A percentile compares a stretch with the other conserved stretches of the same genome.
Conservation (phyloP, 1,140 invertebrate species). For the Caenorhabditis tropicalis region DNA sequence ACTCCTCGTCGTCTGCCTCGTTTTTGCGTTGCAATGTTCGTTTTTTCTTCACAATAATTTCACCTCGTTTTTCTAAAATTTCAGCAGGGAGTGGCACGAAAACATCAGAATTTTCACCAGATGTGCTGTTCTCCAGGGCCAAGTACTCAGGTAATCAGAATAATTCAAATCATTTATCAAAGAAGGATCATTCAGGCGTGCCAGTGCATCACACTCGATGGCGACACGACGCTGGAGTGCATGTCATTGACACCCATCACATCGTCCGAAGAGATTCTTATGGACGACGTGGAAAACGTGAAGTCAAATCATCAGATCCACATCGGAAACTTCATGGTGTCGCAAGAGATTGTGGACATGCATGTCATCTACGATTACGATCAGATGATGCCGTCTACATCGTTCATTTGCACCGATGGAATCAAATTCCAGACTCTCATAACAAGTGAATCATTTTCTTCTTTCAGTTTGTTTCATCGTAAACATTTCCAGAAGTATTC, state of each 20-base stretch:
- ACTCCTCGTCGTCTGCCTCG: slow-evolving; percentile 38
- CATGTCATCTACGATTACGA: slow-evolving; percentile 59
- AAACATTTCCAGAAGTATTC: slow-evolving; percentile 16
- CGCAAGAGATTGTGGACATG: slow-evolving; percentile 60
- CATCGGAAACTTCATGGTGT: slow-evolving; percentile 54
- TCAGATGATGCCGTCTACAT: slow-evolving; percentile 49
- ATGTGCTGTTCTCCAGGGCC: slow-evolving; percentile 43
- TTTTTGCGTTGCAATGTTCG: slow-evolving; percentile 27
- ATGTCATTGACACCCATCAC: slow-evolving; percentile 23
- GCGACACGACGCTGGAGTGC: slow-evolving; percentile 7
- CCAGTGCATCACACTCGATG: slow-evolving; percentile 34
- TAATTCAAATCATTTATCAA: background rate
- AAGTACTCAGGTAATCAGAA: background rate
- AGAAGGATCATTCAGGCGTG: background rate
- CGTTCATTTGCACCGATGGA: slow-evolving; percentile 54
- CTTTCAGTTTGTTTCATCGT: background rate
- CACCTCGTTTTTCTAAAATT: background rate
- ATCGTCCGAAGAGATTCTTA: slow-evolving; percentile 35
- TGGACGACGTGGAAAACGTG: slow-evolving; percentile 32
- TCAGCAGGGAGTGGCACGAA: slow-evolving; percentile 34
- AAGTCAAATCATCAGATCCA: background rate
- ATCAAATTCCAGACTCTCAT: slow-evolving; percentile 51
- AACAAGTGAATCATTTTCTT: slow-evolving; percentile 48
- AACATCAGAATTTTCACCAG: background rate
- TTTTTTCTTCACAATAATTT: background rate